A percentile compares a stretch with the other conserved stretches of the same genome.
These are phyloP conservation scores for Tympanuchus pallidicinctus DNA, from an alignment of 2,113 vertebrate genomes.

Conservation along the genomic window DNA sequence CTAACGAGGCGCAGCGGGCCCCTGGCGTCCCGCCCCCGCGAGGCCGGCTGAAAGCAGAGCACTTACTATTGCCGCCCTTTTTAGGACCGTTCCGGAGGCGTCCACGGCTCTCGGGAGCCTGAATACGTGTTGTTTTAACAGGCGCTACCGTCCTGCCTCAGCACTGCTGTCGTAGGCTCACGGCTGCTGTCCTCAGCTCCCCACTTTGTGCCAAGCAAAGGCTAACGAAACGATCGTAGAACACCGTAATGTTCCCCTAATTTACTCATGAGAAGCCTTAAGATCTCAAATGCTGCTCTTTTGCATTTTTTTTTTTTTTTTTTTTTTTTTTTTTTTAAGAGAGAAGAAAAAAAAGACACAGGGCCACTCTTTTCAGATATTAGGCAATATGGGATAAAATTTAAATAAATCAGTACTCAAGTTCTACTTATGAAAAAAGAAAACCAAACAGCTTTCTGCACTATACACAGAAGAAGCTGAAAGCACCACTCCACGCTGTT, in stretches of 20 bases:
- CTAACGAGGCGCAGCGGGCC: no score
- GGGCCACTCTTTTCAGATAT: not conserved
- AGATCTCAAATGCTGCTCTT: not conserved
- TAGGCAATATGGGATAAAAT: rapidly evolving
- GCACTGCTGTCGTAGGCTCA: rapidly evolving
- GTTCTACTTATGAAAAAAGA: not conserved
- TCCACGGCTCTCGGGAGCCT: not conserved
- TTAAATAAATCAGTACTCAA: not conserved
- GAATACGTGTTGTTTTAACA: rapidly evolving
- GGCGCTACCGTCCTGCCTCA: rapidly evolving
- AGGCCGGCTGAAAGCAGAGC: not conserved
- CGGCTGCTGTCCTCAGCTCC: no score
- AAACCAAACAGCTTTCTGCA: not conserved
- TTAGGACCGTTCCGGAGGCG: not conserved
- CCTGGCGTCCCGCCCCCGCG: no score
- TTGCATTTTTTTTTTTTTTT: no score
- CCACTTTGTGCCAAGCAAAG: no score
- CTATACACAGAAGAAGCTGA: not conserved
- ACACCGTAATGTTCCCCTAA: not conserved
- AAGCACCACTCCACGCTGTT: not conserved
- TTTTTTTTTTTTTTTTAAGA: no score
- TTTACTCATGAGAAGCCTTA: not conserved
- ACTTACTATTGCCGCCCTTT: rapidly evolving
- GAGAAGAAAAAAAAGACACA: not conserved
- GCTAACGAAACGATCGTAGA: not conserved